phyloP scores from a whole-genome alignment of 2,888 invertebrate species.

The Eupithecia insigniata region DNA sequence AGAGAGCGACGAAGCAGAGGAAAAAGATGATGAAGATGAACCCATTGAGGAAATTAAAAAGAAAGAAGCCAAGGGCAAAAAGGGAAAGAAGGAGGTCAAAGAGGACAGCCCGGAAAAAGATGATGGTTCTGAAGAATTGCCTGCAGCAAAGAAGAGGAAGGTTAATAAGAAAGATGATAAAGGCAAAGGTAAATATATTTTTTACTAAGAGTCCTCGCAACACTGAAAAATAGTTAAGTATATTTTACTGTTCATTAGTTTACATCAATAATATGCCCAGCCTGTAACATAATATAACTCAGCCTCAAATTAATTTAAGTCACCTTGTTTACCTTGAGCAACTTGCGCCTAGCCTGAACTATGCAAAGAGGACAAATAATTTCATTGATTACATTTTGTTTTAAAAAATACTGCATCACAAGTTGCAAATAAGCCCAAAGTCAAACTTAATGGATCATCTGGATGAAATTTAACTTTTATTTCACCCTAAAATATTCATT shows the following conservation, averaged over 20 bases:
- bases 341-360: neutral
- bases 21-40: slow-evolving; percentile 58
- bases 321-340: neutral
- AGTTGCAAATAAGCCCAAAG: neutral
- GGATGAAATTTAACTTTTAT: neutral
- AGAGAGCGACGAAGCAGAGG: slow-evolving; percentile 54
- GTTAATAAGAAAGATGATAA: slow-evolving; percentile 66
- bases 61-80: slow-evolving; percentile 66
- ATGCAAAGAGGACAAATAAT: neutral
- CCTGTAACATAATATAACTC: neutral
- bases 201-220: neutral
- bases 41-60: slow-evolving; percentile 63
- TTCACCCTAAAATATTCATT: too few relatives aligned
- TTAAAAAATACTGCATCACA: neutral
- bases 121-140: slow-evolving; percentile 54
- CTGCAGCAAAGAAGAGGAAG: slow-evolving; percentile 64
- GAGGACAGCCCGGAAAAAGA: slow-evolving; percentile 60
- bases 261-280: neutral
- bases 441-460: neutral
- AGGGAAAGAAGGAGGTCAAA: slow-evolving; percentile 69
- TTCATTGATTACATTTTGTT: neutral
- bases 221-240: neutral
- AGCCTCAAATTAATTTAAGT: neutral
- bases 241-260: neutral
- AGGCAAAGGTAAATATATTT: slow-evolving; percentile 56